Evolutionary conservation across 2,113 vertebrate genomes (phyloP).

Genomic region (Perccottus glenii): DNA sequence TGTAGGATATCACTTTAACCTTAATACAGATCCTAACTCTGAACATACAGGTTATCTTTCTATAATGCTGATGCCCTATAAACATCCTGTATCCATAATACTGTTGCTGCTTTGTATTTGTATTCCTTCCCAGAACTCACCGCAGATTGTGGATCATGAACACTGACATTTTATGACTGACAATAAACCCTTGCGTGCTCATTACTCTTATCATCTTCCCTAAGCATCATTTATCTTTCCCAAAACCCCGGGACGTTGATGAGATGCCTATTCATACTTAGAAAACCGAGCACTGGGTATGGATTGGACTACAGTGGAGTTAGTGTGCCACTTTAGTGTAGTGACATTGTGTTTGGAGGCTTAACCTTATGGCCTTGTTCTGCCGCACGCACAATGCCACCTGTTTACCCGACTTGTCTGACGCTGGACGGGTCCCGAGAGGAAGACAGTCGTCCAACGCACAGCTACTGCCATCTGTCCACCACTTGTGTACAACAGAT

Average conservation of each 20-base stretch:
- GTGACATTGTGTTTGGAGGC: slow-evolving; percentile 22
- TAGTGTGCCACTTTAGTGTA: neutral
- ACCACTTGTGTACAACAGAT: slow-evolving; percentile 29
- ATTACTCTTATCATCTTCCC: neutral
- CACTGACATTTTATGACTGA: neutral
- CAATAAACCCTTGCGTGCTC: neutral
- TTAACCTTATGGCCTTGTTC: slow-evolving; percentile 29
- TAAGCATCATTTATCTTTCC: neutral
- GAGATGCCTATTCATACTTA: slow-evolving; percentile 3
- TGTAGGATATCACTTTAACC: no score
- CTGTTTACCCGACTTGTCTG: slow-evolving; percentile 54
- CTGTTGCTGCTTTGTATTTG: neutral
- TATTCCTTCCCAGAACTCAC: neutral
- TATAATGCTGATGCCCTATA: no score
- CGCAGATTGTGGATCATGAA: neutral
- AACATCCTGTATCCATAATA: no score
- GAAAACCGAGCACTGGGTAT: neutral
- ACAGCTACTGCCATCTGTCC: slow-evolving; percentile 64
- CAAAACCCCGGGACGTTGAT: neutral
- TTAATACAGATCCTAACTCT: no score
- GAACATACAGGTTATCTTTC: no score
- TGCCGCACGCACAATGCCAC: slow-evolving; percentile 28
- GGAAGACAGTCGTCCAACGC: slow-evolving; percentile 34
- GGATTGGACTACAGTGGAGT: slow-evolving; percentile 1
- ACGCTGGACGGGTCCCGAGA: slow-evolving; percentile 45